Base-by-base conservation (phyloP, 1,140 invertebrate species). In the Fopius arisanus region DNA sequence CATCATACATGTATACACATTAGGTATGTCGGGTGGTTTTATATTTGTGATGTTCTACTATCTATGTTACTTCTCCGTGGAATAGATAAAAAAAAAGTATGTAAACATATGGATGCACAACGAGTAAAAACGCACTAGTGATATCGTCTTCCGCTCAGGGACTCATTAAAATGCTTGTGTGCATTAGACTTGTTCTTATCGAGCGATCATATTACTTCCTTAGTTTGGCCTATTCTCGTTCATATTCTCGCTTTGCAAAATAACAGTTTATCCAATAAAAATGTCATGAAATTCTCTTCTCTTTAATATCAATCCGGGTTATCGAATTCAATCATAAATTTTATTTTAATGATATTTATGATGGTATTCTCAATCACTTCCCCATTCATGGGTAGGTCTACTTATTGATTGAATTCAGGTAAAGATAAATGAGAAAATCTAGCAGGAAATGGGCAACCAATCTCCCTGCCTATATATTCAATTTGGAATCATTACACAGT, bases 91-190 rank as follows among this genome's bases (percentile, higher is more conserved):
- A 16, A 66, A 37, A 16, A 33, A 9, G 10, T 16, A 33, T 51
- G n/a, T 66, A 33, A 29, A 66, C 28, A 66, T 66, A 29, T 31
- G n/a, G 28, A 16, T n/a, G 31, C 16, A 16, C 1, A 51, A 51
- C 43, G 43, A n/a, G n/a, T 43, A 51, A 16, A 4, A n/a, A 54
- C 63, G 63, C 63, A 66, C 63, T 66, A 16, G 31, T 51, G 43
- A 51, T 51, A 19, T 21, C 1, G 63, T 66, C 63, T 66, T 66
- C 31, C 63, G 63, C 16, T 66, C 29, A 66, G 31, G 37, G 2
- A 66, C 29, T 66, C 33, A 33, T 66, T 66, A 66, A 66, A 66
- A 66, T 66, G 12, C 63, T 66, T 37, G 26, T 66, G 37, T 51
- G 6, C 21, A 51, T 48, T 69, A 21, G 67, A 29, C 40, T 69